Evolutionary conservation across 1,140 invertebrate species (phyloP), one percentile per base, ranked within the genome.

Genomic region (Drosophila simulans): DNA sequence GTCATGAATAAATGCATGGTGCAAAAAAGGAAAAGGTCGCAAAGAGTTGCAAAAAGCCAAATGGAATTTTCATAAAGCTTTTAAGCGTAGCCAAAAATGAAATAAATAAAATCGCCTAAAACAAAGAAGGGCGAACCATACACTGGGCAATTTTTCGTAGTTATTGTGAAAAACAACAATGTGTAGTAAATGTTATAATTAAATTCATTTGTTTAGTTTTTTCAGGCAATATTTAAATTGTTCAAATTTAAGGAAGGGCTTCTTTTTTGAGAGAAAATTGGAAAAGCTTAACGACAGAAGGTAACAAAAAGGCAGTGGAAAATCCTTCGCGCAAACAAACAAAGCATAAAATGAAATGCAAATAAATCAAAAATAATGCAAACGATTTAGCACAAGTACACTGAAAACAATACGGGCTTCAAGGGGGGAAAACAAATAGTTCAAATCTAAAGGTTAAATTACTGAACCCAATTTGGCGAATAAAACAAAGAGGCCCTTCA

Each of bases 311-410:
- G 65, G 39, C 66, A 71, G 40, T 39, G 48, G 31, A 71, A 71
- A 71, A 71, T 48, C 37, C 54, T 20, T 22, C 17, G 55, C 45
- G 53, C 70, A 72, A 72, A 73, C 60, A 72, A 73, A 72, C 55
- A 72, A 43, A 37, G 69, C 55, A 59, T 60, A 37, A 72, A 72
- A 70, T 73, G 68, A 73, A 72, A 72, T 72, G 69, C 53, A 72
- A 72, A 71, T 70, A 72, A 72, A 72, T 72, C 68, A 73, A 60
- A 70, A 59, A 73, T 71, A 73, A 72, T 73, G 45, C 55, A 73
- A 72, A 57, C 40, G 56, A 72, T 73, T 71, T 71, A 31, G 40
- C 63, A 40, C 60, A 31, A 22, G 22, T 65, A 64, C 45, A 65
- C 43, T 68, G 20, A 1, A 51, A 51, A 34, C 10, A 34, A 31